These are phyloP conservation scores for Ruditapes philippinarum DNA, from an alignment of 1,140 invertebrate genomes.

Conservation along the genomic window DNA sequence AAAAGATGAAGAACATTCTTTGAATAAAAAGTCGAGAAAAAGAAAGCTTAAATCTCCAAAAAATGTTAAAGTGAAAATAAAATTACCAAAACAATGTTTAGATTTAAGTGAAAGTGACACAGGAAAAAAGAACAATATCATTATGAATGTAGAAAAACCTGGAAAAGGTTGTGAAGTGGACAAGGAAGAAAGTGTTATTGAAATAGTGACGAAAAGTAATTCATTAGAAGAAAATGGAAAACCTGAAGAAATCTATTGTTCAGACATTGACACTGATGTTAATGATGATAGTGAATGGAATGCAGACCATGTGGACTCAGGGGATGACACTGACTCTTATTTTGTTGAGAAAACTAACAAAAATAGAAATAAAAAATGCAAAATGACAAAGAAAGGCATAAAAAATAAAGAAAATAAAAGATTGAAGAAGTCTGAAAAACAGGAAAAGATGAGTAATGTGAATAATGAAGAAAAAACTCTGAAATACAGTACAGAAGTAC, in stretches of 20 bases:
- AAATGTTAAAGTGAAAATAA: not conserved
- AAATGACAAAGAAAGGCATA: not conserved
- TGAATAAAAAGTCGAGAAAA: not conserved
- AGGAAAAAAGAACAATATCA: not conserved
- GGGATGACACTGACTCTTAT: conserved; percentile 22
- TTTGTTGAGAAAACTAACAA: not conserved
- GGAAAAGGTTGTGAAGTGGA: not conserved
- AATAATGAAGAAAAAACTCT: not conserved
- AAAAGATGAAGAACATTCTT: too few relatives aligned
- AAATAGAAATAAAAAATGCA: not conserved
- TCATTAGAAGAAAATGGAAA: not conserved
- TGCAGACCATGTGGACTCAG: not conserved
- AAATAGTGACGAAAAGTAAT: not conserved
- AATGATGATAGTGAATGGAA: not conserved
- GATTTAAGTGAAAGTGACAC: not conserved
- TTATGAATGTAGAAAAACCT: conserved; percentile 19
- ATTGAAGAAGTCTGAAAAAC: not conserved
- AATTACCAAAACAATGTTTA: not conserved
- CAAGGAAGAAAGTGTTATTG: not conserved
- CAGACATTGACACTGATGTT: not conserved
- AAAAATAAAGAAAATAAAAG: not conserved
- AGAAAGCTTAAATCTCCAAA: not conserved
- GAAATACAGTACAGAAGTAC: not conserved
- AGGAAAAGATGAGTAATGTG: not conserved
- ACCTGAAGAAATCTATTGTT: not conserved